Conservation (phyloP, 2,113 vertebrate genomes). For the Atlantisia rogersi region DNA sequence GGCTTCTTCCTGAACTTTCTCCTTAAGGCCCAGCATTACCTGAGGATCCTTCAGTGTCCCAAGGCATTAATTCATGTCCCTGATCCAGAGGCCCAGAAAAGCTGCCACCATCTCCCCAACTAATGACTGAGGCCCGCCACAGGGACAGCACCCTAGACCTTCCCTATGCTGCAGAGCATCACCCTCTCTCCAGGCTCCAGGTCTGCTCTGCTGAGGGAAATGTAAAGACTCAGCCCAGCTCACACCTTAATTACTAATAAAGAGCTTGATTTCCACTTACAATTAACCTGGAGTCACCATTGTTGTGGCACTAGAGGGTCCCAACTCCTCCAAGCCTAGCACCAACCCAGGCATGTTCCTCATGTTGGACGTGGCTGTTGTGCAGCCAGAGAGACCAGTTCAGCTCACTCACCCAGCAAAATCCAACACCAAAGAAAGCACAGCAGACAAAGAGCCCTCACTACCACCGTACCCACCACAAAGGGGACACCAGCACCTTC, state of each 20-base stretch:
- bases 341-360: neutral
- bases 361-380: fast-evolving
- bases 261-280: neutral
- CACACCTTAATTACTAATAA: fast-evolving
- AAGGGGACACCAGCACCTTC: neutral
- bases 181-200: neutral
- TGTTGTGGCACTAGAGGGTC: neutral
- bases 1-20: neutral
- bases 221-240: neutral
- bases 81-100: neutral
- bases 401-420: neutral
- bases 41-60: neutral
- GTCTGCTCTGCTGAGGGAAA: neutral
- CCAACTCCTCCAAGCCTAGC: neutral
- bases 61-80: neutral
- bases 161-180: neutral
- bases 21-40: neutral
- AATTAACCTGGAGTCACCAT: fast-evolving
- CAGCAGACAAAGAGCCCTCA: neutral
- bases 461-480: fast-evolving
- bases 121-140: fast-evolving
- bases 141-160: neutral
- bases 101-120: neutral
- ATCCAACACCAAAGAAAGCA: neutral
- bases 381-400: neutral